phyloP scores from a whole-genome alignment of 2,113 vertebrate genomes.

The Natator depressus region DNA sequence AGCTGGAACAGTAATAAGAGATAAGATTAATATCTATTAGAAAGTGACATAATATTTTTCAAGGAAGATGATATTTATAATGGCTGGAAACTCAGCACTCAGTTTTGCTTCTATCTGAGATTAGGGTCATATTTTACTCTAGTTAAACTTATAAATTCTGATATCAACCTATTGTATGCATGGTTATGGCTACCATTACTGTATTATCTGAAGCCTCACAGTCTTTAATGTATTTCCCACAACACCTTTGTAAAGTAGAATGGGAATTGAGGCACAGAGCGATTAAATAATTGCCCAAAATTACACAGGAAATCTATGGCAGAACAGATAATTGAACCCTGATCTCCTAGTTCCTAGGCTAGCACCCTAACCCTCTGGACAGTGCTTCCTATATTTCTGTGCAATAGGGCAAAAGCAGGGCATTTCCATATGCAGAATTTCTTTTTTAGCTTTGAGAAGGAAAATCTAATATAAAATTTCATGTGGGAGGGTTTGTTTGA shows the following conservation, averaged over 20 bases:
- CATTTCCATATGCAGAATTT: neutral
- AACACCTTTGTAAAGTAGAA: neutral
- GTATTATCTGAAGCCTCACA: neutral
- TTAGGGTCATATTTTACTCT: neutral
- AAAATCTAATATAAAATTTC: neutral
- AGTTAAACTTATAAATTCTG: neutral
- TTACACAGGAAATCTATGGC: neutral
- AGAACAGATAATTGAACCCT: neutral
- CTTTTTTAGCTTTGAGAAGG: neutral
- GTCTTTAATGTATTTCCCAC: neutral
- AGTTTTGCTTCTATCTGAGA: neutral
- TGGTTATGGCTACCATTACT: neutral
- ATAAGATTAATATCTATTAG: neutral
- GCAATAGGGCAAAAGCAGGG: neutral
- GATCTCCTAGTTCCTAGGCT: neutral
- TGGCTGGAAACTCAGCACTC: neutral
- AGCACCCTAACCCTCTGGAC: neutral
- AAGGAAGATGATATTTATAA: neutral
- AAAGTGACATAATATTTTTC: neutral
- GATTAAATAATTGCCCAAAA: neutral
- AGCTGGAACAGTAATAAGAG: neutral
- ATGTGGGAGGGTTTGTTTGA: neutral
- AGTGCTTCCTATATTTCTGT: neutral
- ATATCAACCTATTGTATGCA: neutral
- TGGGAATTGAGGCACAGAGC: neutral